phyloP scores from a whole-genome alignment of 2,888 invertebrate species.

The Glaucopsyche alexis region DNA sequence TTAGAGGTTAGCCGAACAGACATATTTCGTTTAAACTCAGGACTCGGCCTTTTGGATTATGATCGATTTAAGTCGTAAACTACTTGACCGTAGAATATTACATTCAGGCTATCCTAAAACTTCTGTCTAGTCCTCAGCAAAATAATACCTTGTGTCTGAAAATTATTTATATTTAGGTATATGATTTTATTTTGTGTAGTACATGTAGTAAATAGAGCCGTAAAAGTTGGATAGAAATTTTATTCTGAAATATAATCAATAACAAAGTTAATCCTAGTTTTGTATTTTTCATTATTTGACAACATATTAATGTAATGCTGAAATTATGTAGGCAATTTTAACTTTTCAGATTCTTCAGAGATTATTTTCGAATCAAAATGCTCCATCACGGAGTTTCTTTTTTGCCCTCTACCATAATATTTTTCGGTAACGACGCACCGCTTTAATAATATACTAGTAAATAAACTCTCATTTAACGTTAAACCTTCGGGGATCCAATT shows the following conservation, averaged over 20 bases:
- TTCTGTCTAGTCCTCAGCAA: too few species aligned
- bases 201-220: too few species aligned
- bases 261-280: too few species aligned
- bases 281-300: too few species aligned
- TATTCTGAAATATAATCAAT: too few species aligned
- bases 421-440: background rate
- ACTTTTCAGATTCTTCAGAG: too few species aligned
- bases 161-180: too few species aligned
- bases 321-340: too few species aligned
- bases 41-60: constrained; percentile 12
- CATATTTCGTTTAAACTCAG: constrained; percentile 26
- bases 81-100: constrained; percentile 14
- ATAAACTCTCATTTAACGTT: constrained; percentile 26
- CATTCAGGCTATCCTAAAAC: background rate
- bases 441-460: constrained; percentile 17
- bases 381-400: background rate
- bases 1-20: constrained; percentile 4
- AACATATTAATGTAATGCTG: too few species aligned
- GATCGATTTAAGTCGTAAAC: constrained; percentile 9
- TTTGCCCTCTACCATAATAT: background rate
- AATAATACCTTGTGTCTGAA: too few species aligned
- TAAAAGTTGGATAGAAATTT: too few species aligned
- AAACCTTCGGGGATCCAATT: constrained; percentile 32
- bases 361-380: background rate
- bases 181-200: too few species aligned